These are phyloP conservation scores for Lamellibrachia satsuma DNA, from an alignment of 2,888 invertebrate species.

Conservation along the genomic window DNA sequence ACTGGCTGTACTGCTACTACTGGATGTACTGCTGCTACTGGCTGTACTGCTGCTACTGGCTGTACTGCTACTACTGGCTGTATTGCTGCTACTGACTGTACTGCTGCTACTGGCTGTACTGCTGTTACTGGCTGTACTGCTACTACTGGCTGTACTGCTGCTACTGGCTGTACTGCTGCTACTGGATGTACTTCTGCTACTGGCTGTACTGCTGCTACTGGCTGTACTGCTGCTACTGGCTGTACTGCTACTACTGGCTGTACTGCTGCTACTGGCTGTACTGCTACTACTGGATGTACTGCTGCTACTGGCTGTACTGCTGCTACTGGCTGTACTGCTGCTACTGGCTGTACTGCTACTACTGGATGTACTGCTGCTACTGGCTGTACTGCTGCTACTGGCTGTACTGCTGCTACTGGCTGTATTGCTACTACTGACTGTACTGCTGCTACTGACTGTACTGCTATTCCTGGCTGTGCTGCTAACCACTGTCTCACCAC, in stretches of 20 bases:
- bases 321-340: background rate
- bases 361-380: background rate
- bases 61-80: no score
- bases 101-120: no score
- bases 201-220: no score
- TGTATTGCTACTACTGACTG: background rate
- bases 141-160: no score
- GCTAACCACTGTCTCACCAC: background rate
- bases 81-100: no score
- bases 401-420: background rate
- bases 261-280: background rate
- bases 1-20: no score
- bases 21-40: no score
- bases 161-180: no score
- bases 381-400: background rate
- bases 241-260: background rate
- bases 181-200: no score
- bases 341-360: background rate
- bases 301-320: background rate
- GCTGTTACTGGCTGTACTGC: no score
- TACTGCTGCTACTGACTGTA: background rate
- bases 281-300: background rate
- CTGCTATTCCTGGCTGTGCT: background rate
- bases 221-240: no score
- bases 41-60: no score